phyloP scores from a whole-genome alignment of 2,113 vertebrate species.

The Mesembrinibis cayennensis region DNA sequence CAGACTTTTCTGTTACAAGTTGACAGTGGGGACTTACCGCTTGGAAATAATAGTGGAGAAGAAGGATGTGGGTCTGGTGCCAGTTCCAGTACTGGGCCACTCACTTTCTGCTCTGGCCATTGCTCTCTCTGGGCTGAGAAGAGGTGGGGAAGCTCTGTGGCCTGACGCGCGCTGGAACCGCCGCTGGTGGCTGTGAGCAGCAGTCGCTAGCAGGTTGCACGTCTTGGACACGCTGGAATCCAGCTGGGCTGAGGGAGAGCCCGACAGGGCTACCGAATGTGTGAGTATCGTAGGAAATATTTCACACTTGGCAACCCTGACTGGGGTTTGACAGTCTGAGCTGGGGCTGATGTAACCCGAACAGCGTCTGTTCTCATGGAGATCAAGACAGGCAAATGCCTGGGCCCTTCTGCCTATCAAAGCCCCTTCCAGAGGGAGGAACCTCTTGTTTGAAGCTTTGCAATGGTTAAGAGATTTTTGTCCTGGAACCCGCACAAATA shows the following conservation, averaged over 20 bases:
- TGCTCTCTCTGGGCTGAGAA: not conserved
- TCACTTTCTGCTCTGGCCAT: not conserved
- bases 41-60: not conserved
- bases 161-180: rapidly evolving
- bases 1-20: not conserved
- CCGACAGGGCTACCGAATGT: not conserved
- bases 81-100: not conserved
- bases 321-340: not conserved
- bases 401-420: not conserved
- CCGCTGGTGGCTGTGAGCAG: not conserved
- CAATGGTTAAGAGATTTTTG: not conserved
- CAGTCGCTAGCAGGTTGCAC: not conserved
- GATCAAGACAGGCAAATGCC: not conserved
- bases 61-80: not conserved
- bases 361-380: not conserved
- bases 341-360: not conserved
- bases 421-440: not conserved
- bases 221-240: not conserved
- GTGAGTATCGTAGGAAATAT: not conserved
- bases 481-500: not conserved
- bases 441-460: not conserved
- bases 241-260: not conserved
- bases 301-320: not conserved
- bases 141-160: not conserved
- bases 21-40: not conserved